phyloP scores from a whole-genome alignment of 2,113 vertebrate species.

The Panurus biarmicus region DNA sequence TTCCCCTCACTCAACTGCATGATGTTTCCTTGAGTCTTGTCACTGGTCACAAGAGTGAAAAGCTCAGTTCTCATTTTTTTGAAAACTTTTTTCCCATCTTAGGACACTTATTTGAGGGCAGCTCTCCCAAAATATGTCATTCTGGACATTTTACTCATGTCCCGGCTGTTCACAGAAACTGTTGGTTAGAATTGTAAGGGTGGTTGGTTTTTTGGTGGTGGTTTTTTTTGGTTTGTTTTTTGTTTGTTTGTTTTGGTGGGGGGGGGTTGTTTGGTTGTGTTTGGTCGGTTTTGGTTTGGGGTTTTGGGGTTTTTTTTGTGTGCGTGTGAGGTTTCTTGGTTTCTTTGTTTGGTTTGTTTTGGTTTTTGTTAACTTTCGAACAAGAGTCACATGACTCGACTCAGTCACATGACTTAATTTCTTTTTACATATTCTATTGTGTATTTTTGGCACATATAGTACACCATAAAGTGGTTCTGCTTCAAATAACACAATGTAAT shows the following conservation, averaged over 20 bases:
- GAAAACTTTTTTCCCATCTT: neutral
- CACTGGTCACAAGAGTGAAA: neutral
- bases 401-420: neutral
- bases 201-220: neutral
- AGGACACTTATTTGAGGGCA: neutral
- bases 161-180: neutral
- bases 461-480: neutral
- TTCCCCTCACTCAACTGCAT: neutral
- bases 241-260: neutral
- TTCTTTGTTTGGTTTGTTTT: neutral
- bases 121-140: neutral
- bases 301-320: neutral
- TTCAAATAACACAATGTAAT: neutral
- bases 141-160: neutral
- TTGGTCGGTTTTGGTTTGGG: neutral
- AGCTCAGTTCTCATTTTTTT: neutral
- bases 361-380: neutral
- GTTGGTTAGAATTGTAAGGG: neutral
- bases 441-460: neutral
- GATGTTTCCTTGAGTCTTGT: neutral
- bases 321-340: accelerated
- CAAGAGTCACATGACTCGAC: neutral
- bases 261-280: neutral
- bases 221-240: neutral
- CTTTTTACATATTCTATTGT: neutral